These are phyloP conservation scores for Microtus montanus DNA, from an alignment of 2,113 vertebrate genomes.

Conservation along the genomic window DNA sequence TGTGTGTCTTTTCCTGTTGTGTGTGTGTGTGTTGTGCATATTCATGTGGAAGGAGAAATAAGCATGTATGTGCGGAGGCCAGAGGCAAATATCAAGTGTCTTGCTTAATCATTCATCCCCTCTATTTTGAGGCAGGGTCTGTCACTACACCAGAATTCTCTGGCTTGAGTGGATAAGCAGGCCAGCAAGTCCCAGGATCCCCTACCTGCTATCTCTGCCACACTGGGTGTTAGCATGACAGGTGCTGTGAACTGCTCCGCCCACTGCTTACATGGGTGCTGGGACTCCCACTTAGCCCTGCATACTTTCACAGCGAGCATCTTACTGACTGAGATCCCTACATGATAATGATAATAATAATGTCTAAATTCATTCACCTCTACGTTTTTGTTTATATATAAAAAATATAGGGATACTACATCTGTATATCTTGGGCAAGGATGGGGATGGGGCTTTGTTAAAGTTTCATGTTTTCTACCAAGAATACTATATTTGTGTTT, in stretches of 20 bases:
- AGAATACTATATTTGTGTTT: conserved; percentile 9
- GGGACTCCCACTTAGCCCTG: not conserved
- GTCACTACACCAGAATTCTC: not conserved
- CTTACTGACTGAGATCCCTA: not conserved
- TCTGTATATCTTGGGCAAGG: not conserved
- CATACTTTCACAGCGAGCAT: no score
- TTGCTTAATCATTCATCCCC: not conserved
- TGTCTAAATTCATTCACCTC: not conserved
- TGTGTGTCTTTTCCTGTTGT: not conserved
- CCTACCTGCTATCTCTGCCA: not conserved
- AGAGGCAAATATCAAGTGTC: not conserved
- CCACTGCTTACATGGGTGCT: not conserved
- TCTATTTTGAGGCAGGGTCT: not conserved
- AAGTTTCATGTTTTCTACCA: not conserved
- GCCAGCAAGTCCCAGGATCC: not conserved
- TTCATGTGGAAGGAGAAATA: not conserved
- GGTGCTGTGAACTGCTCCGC: not conserved
- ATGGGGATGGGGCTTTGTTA: not conserved
- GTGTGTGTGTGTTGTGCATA: not conserved
- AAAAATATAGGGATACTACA: no score
- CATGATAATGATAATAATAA: not conserved
- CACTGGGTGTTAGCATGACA: not conserved
- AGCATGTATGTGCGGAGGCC: not conserved
- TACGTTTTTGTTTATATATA: no score
- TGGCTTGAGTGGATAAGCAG: not conserved